Percentiles rank a stretch among this genome's conserved stretches.
These are phyloP conservation scores for Protula sp. DNA, from an alignment of 2,888 invertebrate genomes.

Conservation along the genomic window DNA sequence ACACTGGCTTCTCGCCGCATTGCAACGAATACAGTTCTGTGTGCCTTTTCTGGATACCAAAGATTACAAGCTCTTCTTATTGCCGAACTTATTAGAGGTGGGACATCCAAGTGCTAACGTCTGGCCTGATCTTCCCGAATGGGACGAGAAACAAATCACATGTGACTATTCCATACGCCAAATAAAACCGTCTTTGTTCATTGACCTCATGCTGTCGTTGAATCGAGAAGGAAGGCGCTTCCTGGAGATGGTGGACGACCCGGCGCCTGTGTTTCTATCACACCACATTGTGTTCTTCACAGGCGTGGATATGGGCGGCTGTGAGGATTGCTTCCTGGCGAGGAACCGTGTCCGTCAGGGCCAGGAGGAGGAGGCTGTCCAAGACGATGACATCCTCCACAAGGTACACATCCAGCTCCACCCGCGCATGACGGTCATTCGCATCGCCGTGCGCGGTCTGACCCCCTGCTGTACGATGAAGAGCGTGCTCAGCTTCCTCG, in stretches of 20 bases:
- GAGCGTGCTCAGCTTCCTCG: constrained; percentile 26
- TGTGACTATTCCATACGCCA: constrained; percentile 24
- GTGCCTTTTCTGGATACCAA: constrained; percentile 19
- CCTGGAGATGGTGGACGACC: constrained; percentile 26
- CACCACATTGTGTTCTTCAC: constrained; percentile 30
- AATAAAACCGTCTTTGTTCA: constrained; percentile 25
- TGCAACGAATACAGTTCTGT: constrained; percentile 25
- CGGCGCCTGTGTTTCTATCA: constrained; percentile 28
- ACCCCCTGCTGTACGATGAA: constrained; percentile 31
- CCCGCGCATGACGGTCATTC: constrained; percentile 22
- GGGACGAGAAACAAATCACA: constrained; percentile 33
- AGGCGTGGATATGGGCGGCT: constrained; percentile 27
- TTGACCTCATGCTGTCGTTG: constrained; percentile 22
- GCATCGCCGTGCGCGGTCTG: constrained; percentile 25
- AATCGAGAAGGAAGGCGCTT: constrained; percentile 21
- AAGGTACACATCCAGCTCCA: constrained; percentile 29
- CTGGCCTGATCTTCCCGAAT: constrained; percentile 31
- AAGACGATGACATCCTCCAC: constrained; percentile 26
- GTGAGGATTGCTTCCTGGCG: constrained; percentile 26
- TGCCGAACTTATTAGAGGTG: constrained; percentile 26
- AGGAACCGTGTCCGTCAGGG: constrained; percentile 14
- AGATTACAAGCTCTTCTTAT: constrained; percentile 17
- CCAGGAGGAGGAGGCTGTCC: background rate
- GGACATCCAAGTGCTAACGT: constrained; percentile 26
- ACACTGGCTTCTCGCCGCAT: constrained; percentile 27